Evolutionary conservation across 2,113 vertebrate species (phyloP).

Genomic region (Misgurnus anguillicaudatus): DNA sequence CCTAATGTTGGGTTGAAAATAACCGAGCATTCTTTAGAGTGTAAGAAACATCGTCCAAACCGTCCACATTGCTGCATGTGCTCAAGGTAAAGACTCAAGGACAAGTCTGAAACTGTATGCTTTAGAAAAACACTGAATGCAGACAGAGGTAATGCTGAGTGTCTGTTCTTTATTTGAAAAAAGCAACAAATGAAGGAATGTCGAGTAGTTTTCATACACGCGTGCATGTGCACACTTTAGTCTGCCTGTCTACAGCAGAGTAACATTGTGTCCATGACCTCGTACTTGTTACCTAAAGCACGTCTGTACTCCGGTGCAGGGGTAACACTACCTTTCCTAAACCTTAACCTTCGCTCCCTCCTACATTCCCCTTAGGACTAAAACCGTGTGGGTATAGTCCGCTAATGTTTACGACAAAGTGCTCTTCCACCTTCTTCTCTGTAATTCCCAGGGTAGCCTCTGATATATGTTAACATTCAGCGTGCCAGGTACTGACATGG

Average conservation of each 20-base stretch:
- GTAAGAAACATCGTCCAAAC: neutral
- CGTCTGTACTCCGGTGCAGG: neutral
- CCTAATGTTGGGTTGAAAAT: too few species aligned
- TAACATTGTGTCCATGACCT: slow-evolving; percentile 45
- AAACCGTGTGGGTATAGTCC: neutral
- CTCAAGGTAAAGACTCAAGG: slow-evolving; percentile 21
- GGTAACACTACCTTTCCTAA: neutral
- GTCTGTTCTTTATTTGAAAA: slow-evolving; percentile 27
- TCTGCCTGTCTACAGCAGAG: neutral
- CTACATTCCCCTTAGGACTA: neutral
- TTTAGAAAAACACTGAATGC: slow-evolving; percentile 28
- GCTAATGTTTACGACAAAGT: slow-evolving; percentile 5
- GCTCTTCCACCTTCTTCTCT: slow-evolving; percentile 6
- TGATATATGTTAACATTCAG: slow-evolving; percentile 2
- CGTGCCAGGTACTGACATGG: slow-evolving; percentile 32
- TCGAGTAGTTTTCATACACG: neutral
- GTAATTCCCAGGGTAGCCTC: slow-evolving; percentile 2
- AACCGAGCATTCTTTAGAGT: too few species aligned
- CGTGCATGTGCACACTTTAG: slow-evolving; percentile 17
- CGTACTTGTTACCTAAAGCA: slow-evolving; percentile 46
- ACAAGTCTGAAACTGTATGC: slow-evolving; percentile 17
- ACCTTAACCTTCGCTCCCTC: neutral
- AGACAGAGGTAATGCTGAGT: slow-evolving; percentile 2
- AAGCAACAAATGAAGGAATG: slow-evolving; percentile 16
- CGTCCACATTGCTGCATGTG: neutral